These are phyloP conservation scores for Miltochrista miniata DNA, from an alignment of 2,888 invertebrate genomes.

Conservation along the genomic window DNA sequence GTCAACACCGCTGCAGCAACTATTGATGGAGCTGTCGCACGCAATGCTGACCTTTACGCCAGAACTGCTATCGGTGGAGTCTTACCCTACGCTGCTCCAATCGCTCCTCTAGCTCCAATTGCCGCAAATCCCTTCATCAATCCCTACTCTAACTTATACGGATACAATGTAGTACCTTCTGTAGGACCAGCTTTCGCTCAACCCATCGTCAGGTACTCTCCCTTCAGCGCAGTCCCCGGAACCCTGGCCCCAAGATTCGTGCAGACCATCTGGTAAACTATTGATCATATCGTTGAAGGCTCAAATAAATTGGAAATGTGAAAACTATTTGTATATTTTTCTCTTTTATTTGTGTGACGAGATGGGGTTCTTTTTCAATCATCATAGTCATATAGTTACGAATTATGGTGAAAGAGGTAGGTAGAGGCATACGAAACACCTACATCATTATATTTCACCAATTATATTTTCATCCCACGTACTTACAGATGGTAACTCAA, in stretches of 20 bases:
- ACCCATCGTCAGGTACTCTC: conserved; percentile 26
- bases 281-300: too few relatives aligned
- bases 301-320: too few relatives aligned
- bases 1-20: conserved; percentile 63
- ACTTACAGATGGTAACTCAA: too few relatives aligned
- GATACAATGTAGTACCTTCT: conserved; percentile 20
- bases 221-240: conserved; percentile 18
- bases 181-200: conserved; percentile 18
- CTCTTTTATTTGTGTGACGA: too few relatives aligned
- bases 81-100: not conserved
- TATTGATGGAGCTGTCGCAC: conserved; percentile 59
- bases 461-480: too few relatives aligned
- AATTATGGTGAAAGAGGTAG: too few relatives aligned
- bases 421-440: too few relatives aligned
- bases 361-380: too few relatives aligned
- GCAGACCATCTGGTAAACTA: conserved; percentile 27
- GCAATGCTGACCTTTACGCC: conserved; percentile 43
- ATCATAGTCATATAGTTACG: too few relatives aligned
- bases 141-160: conserved; percentile 18
- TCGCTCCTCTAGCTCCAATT: not conserved
- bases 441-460: too few relatives aligned
- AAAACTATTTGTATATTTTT: too few relatives aligned
- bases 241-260: conserved; percentile 22
- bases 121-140: conserved; percentile 12
- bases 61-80: not conserved